Conservation (phyloP, 2,888 invertebrate genomes). For the Acanthosoma haemorrhoidale region DNA sequence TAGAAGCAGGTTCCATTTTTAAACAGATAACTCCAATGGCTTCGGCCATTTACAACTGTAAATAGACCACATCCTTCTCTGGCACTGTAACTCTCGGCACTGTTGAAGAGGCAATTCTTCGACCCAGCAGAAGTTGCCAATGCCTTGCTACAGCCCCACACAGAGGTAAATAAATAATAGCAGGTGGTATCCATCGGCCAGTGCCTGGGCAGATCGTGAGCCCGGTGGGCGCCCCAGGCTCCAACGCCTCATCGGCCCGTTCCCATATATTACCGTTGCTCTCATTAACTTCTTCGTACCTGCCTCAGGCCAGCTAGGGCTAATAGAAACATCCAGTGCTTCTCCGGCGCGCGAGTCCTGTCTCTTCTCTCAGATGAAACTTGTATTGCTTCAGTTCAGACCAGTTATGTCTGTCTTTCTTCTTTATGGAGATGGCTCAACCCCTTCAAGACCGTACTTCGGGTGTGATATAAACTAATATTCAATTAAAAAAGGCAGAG, state of each 20-base stretch:
- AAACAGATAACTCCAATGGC: too few relatives aligned
- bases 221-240: background rate
- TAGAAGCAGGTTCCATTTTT: too few relatives aligned
- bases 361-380: too few relatives aligned
- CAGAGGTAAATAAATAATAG: constrained; percentile 9
- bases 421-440: too few relatives aligned
- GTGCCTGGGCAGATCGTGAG: background rate
- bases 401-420: too few relatives aligned
- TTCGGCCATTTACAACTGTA: too few relatives aligned
- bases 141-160: background rate
- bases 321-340: constrained; percentile 8
- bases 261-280: background rate
- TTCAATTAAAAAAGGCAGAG: too few relatives aligned
- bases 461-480: too few relatives aligned
- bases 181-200: background rate
- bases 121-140: background rate
- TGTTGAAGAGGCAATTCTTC: background rate
- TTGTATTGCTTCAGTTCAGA: too few relatives aligned
- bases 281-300: constrained; percentile 1
- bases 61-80: background rate
- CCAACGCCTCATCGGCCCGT: too few relatives aligned
- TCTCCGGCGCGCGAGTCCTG: background rate
- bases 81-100: background rate
- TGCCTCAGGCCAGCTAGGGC: background rate
- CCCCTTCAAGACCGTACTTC: too few relatives aligned